These are phyloP conservation scores for Brachionus paranguensis DNA, from an alignment of 1,140 invertebrate species.

Conservation along the genomic window DNA sequence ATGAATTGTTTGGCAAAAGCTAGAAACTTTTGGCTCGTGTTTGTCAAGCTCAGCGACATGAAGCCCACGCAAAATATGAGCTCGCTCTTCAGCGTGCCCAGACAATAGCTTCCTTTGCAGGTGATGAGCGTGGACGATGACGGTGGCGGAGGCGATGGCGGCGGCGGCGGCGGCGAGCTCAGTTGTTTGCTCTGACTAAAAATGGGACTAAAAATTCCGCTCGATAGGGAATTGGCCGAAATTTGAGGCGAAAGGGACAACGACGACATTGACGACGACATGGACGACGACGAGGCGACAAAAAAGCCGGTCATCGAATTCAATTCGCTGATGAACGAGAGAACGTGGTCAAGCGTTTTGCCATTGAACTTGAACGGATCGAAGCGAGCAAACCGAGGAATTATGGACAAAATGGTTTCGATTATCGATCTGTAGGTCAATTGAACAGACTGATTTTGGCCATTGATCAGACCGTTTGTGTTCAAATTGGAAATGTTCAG, in stretches of 20 bases:
- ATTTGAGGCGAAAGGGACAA: not conserved
- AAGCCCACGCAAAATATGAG: constrained; percentile 34
- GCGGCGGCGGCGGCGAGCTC: not conserved
- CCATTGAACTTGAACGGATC: constrained; percentile 9
- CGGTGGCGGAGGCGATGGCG: too few species aligned
- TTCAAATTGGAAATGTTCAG: not conserved
- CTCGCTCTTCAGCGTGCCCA: constrained; percentile 9
- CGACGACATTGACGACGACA: too few species aligned
- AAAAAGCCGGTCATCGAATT: not conserved
- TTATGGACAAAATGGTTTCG: not conserved
- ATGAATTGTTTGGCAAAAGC: constrained; percentile 17
- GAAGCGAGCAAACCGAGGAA: not conserved
- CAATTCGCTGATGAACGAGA: not conserved
- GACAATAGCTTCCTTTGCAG: not conserved
- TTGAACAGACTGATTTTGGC: not conserved
- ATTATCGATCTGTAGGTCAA: not conserved
- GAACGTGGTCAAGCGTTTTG: not conserved
- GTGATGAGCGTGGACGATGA: not conserved
- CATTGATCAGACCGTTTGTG: not conserved
- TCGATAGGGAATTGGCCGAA: not conserved
- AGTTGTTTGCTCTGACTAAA: not conserved
- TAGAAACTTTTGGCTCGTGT: not conserved
- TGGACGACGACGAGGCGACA: not conserved
- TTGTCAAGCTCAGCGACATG: constrained; percentile 2
- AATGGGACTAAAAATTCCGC: not conserved